Percentiles rank a stretch among this genome's conserved stretches.
Evolutionary conservation across 2,888 invertebrate species (phyloP).

Genomic region (Conistra vaccinii): DNA sequence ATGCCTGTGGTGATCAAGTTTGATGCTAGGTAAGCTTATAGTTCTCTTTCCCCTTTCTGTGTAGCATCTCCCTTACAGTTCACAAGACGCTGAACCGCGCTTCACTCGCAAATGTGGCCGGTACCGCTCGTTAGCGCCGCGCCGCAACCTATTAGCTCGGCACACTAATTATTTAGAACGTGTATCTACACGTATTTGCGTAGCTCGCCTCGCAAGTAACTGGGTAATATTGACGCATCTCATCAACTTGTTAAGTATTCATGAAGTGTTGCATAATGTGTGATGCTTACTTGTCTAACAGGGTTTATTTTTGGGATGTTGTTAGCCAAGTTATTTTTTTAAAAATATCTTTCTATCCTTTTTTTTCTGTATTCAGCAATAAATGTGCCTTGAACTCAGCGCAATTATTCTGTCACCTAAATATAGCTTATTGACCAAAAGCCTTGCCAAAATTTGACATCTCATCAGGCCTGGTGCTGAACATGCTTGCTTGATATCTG

Average conservation of each 20-base stretch:
- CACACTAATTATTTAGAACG: slow-evolving; percentile 56
- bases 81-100: slow-evolving; percentile 61
- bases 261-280: slow-evolving; percentile 53
- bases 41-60: slow-evolving; percentile 8
- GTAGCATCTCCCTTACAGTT: slow-evolving; percentile 50
- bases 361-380: background rate
- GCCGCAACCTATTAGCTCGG: slow-evolving; percentile 62
- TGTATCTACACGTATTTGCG: slow-evolving; percentile 57
- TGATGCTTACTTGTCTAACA: slow-evolving; percentile 9
- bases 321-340: background rate
- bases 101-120: slow-evolving; percentile 62
- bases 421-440: background rate
- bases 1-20: background rate
- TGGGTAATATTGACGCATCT: slow-evolving; percentile 56
- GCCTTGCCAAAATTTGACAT: background rate
- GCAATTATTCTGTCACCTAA: background rate
- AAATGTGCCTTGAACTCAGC: background rate
- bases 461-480: background rate
- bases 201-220: slow-evolving; percentile 42
- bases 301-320: background rate
- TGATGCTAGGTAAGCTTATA: background rate
- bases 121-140: slow-evolving; percentile 55
- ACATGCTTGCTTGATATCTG: background rate
- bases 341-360: background rate
- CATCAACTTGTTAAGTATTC: slow-evolving; percentile 58